Conservation (phyloP, 2,113 vertebrate genomes). For the Coryphaenoides rupestris region DNA sequence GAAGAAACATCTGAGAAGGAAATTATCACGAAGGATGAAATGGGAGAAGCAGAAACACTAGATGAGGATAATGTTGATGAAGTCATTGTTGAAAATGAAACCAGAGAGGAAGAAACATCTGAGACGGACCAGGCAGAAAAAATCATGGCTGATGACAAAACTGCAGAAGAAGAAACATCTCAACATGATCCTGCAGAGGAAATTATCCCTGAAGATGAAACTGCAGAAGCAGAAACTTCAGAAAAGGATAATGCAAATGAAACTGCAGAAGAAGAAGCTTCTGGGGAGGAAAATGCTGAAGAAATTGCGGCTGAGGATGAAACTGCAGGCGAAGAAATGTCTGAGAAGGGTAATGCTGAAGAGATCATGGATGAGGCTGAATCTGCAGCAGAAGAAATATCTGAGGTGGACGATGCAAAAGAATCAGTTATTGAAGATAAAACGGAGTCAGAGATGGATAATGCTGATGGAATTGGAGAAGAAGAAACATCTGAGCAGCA, state of each 20-base stretch:
- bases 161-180: constrained; percentile 13
- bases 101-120: constrained; percentile 15
- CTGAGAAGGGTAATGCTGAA: constrained; percentile 4
- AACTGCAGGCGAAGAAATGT: constrained; percentile 20
- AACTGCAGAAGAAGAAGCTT: not conserved
- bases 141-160: not conserved
- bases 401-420: constrained; percentile 10
- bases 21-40: constrained; percentile 15
- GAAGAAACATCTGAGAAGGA: constrained; percentile 17
- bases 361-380: not conserved
- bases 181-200: constrained; percentile 32
- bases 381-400: constrained; percentile 14
- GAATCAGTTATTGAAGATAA: not conserved
- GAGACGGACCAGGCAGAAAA: constrained; percentile 6
- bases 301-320: constrained; percentile 1
- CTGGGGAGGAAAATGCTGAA: constrained; percentile 15
- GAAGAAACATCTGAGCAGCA: constrained; percentile 33
- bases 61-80: constrained; percentile 8
- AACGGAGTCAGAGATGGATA: constrained; percentile 1
- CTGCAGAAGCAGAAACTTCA: constrained; percentile 19
- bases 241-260: constrained; percentile 15
- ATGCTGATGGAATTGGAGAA: constrained; percentile 15
- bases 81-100: not conserved
- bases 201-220: constrained; percentile 5
- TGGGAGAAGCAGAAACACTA: not conserved